Conservation (phyloP, 2,888 invertebrate species). For the Leucophenga maculata region DNA sequence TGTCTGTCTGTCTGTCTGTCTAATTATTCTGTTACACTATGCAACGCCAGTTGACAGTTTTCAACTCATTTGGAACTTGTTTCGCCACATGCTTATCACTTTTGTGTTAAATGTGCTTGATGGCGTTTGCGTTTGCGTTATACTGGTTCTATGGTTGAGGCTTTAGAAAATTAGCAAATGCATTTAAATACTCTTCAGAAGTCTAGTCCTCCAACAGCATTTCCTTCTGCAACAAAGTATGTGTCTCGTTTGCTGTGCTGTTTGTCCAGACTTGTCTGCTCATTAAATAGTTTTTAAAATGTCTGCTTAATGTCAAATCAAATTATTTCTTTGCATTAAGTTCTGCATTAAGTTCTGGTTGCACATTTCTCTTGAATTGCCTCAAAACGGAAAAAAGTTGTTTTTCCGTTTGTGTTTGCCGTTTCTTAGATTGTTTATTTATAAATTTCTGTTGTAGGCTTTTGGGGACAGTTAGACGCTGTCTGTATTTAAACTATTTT, state of each 20-base stretch:
- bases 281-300: background rate
- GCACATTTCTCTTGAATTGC: background rate
- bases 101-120: background rate
- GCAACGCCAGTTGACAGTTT: background rate
- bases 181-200: no score
- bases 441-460: no score
- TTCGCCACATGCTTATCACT: background rate
- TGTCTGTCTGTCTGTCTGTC: no score
- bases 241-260: background rate
- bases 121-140: no score
- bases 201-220: background rate
- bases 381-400: no score
- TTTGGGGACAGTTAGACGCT: no score
- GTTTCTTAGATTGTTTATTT: no score
- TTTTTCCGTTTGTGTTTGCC: no score
- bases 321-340: conserved; percentile 9
- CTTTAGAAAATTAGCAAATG: no score
- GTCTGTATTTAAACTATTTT: no score
- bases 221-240: background rate
- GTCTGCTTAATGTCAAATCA: conserved; percentile 10
- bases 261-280: background rate
- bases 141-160: background rate
- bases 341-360: background rate
- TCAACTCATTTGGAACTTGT: conserved; percentile 1
- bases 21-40: background rate